Conservation (phyloP, 2,113 vertebrate species). For the Nycticorax nycticorax region DNA sequence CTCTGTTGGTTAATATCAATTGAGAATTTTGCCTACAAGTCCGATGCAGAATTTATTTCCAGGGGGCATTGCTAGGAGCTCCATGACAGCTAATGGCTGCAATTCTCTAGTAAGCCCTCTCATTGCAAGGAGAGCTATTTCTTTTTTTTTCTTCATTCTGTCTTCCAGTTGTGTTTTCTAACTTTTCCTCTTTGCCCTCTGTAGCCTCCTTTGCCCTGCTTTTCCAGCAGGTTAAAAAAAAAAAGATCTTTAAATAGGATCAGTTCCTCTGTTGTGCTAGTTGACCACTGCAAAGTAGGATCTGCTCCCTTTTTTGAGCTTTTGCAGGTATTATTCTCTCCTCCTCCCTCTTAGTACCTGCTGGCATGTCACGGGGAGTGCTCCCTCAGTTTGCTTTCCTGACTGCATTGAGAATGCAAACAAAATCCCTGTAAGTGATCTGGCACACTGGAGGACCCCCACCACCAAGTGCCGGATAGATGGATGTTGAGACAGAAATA, state of each 20-base stretch:
- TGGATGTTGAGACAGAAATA: neutral
- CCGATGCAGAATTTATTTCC: neutral
- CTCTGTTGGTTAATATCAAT: neutral
- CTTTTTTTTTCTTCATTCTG: neutral
- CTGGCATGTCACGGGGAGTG: neutral
- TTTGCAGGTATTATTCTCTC: neutral
- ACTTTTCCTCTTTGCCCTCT: neutral
- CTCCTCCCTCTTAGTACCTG: neutral
- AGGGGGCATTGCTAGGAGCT: neutral
- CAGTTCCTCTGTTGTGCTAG: neutral
- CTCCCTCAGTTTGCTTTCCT: neutral
- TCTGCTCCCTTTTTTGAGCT: neutral
- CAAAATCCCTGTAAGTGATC: neutral
- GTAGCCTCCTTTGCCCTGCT: neutral
- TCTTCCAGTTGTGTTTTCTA: neutral
- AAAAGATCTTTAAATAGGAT: neutral
- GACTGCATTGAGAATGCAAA: neutral
- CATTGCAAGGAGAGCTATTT: neutral
- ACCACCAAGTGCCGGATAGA: accelerated
- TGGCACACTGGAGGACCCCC: neutral
- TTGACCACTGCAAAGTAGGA: neutral
- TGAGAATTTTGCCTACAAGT: neutral
- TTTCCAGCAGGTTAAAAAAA: neutral
- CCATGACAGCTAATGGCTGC: neutral
- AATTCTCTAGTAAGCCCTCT: neutral